Conservation (phyloP, 2,888 invertebrate genomes). For the Cephalotes varians region DNA sequence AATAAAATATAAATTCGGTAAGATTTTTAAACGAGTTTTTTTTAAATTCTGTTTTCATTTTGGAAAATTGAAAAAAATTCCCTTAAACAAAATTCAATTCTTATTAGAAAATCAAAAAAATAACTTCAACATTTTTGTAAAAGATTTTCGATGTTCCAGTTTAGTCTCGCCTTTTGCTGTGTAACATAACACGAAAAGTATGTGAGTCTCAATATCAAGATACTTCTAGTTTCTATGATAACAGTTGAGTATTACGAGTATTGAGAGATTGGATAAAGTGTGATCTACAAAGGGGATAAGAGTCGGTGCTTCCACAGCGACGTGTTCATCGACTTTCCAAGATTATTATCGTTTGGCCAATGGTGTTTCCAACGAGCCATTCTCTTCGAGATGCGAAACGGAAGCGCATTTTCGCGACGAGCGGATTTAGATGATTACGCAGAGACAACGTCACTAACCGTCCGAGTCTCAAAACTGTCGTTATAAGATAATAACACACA, state of each 20-base stretch:
- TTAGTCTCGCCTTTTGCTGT: neutral
- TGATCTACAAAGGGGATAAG: neutral
- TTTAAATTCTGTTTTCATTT: neutral
- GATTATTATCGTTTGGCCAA: slow-evolving; percentile 21
- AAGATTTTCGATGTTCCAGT: neutral
- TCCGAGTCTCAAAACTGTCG: neutral
- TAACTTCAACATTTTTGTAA: neutral
- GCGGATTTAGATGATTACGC: neutral
- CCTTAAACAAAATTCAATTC: neutral
- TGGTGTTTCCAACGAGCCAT: slow-evolving; percentile 23
- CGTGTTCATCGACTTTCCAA: slow-evolving; percentile 23
- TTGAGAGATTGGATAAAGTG: slow-evolving; percentile 9
- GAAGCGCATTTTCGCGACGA: neutral
- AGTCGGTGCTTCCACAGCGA: neutral
- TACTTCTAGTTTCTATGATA: slow-evolving; percentile 4
- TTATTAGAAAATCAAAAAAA: neutral
- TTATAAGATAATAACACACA: neutral
- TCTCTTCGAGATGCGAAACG: neutral
- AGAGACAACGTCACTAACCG: neutral
- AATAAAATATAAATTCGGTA: neutral
- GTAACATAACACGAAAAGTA: neutral
- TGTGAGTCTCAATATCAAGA: slow-evolving; percentile 6
- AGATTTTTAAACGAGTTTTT: neutral
- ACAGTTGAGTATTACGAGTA: slow-evolving; percentile 11
- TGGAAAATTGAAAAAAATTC: neutral